Evolutionary conservation across 2,113 vertebrate genomes (phyloP).

Genomic region (Lycaon pictus): DNA sequence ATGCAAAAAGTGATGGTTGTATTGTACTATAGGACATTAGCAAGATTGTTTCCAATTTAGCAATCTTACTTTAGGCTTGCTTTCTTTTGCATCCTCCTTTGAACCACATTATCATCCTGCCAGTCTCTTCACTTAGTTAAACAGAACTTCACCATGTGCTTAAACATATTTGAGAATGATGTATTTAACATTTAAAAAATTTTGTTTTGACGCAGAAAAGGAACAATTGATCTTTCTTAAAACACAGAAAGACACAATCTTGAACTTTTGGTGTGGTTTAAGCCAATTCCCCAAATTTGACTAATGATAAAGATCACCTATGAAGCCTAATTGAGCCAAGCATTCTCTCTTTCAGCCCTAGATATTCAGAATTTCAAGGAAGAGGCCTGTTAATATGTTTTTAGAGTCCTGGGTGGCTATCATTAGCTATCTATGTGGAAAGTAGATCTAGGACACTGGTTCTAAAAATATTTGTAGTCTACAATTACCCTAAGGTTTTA

Average conservation of each 20-base stretch:
- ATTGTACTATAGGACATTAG: not conserved
- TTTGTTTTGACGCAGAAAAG: not conserved
- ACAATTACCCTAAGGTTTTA: not conserved
- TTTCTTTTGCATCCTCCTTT: not conserved
- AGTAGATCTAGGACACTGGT: not conserved
- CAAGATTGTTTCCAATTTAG: not conserved
- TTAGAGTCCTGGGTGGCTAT: not conserved
- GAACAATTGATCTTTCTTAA: not conserved
- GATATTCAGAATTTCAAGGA: not conserved
- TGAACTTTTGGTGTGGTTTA: not conserved
- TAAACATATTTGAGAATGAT: not conserved
- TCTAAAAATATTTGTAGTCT: not conserved
- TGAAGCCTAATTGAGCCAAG: not conserved
- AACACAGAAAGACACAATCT: not conserved
- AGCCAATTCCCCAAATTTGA: not conserved
- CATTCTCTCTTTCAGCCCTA: not conserved
- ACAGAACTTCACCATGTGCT: not conserved
- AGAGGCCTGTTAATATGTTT: not conserved
- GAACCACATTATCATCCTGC: not conserved
- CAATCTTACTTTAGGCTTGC: not conserved
- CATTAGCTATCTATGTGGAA: not conserved
- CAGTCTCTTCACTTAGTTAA: not conserved
- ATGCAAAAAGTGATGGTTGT: not conserved
- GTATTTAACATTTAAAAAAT: constrained; percentile 10
- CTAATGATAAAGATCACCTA: not conserved